Conservation (phyloP, 2,888 invertebrate genomes). For the Drosophila anomelani region DNA sequence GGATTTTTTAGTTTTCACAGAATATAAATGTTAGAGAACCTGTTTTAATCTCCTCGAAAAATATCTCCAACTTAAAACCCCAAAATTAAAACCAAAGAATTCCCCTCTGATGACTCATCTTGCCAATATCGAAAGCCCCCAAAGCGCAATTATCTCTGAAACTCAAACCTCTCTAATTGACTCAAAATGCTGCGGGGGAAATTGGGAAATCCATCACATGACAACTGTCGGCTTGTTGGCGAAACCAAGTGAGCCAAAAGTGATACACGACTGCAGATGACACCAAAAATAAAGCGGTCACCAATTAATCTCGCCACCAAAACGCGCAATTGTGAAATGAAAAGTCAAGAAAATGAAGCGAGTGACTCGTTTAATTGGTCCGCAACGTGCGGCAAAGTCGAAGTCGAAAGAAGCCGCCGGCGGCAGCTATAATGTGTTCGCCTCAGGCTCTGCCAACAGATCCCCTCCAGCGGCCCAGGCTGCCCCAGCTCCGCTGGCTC, state of each 20-base stretch:
- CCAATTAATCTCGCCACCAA: conserved; percentile 59
- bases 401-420: conserved; percentile 62
- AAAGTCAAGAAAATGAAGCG: conserved; percentile 59
- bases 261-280: conserved; percentile 36
- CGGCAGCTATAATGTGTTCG: conserved; percentile 62
- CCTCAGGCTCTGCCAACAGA: conserved; percentile 34
- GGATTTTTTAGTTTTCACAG: not conserved
- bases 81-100: not conserved
- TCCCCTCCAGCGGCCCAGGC: conserved; percentile 22
- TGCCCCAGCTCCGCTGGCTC: conserved; percentile 43
- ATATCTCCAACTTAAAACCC: not conserved
- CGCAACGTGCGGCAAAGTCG: conserved; percentile 65
- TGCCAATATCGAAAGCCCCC: not conserved
- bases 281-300: conserved; percentile 32
- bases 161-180: conserved; percentile 31
- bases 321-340: conserved; percentile 71
- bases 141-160: not conserved
- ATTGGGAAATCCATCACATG: conserved; percentile 29
- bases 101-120: conserved; percentile 1
- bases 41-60: not conserved
- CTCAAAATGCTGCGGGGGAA: conserved; percentile 16
- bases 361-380: conserved; percentile 76
- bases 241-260: conserved; percentile 28
- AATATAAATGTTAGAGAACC: not conserved
- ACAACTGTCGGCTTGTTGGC: conserved; percentile 23